Percentiles rank a stretch among this genome's conserved stretches.
Conservation (phyloP, 1,140 invertebrate species). For the Goniozus legneri region DNA sequence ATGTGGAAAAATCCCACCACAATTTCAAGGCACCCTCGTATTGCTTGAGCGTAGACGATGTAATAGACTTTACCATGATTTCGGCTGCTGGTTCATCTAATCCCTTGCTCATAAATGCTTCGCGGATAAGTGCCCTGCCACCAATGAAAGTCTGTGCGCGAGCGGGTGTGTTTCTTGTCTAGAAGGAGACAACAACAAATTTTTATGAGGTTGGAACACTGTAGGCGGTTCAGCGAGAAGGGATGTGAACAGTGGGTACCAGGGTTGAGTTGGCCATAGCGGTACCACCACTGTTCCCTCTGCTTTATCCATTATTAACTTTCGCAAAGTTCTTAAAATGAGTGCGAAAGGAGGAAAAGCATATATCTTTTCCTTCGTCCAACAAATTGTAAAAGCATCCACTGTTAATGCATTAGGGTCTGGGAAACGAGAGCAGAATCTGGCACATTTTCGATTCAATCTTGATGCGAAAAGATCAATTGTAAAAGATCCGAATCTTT, state of each 20-base stretch:
- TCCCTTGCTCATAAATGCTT: slow-evolving; percentile 12
- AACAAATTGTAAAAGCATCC: slow-evolving; percentile 17
- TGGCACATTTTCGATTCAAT: slow-evolving; percentile 1
- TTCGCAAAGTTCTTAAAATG: slow-evolving; percentile 8
- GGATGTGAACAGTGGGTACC: slow-evolving; percentile 11
- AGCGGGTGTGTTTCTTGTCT: slow-evolving; percentile 6
- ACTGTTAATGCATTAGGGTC: slow-evolving; percentile 5
- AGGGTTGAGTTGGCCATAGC: slow-evolving; percentile 8
- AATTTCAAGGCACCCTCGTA: slow-evolving; percentile 23
- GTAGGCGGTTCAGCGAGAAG: not conserved
- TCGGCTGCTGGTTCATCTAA: slow-evolving; percentile 9
- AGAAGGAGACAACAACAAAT: slow-evolving; percentile 9
- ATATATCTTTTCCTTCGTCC: slow-evolving; percentile 7
- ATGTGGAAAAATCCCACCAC: slow-evolving; percentile 24
- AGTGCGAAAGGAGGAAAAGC: slow-evolving; percentile 16
- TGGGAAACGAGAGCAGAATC: slow-evolving; percentile 6
- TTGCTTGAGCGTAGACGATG: slow-evolving; percentile 25
- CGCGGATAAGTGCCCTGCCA: slow-evolving; percentile 27
- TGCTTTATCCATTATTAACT: slow-evolving; percentile 13
- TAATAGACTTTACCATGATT: slow-evolving; percentile 27
- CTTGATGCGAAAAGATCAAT: slow-evolving; percentile 5
- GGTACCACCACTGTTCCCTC: slow-evolving; percentile 12
- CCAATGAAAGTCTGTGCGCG: slow-evolving; percentile 18
- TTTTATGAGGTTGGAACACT: slow-evolving; percentile 7
- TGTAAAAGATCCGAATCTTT: slow-evolving; percentile 3